Base-by-base conservation (phyloP, 2,888 invertebrate genomes). In the Netelia melanura region DNA sequence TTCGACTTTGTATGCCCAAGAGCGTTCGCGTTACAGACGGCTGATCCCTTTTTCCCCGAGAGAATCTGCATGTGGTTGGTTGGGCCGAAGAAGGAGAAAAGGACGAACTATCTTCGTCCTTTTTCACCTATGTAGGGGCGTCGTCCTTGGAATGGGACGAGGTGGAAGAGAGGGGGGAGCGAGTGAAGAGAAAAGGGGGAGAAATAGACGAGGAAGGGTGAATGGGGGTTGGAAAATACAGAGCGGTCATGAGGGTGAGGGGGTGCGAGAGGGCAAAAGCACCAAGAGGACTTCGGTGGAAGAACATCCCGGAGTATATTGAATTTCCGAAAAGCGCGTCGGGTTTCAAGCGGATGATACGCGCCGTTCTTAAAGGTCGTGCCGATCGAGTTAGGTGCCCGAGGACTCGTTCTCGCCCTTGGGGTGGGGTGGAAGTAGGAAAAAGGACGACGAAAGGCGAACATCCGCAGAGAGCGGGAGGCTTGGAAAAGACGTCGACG, bases 321-420 rank as follows among this genome's bases (percentile, higher is more conserved):
- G 91, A 91, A 91, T 91, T 91, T 92, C 91, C 90, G 90, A 90
- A 91, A 91, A 91, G 91, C 88, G 90, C 89, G 90, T 91, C 87
- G 89, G 82, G 89, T 91, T 91, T 90, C 91, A 90, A 89, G 88
- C 87, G 90, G 90, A 90, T 89, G 91, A 91, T 91, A 91, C 88
- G 89, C 90, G 89, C 83, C 86, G 86, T 89, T 89, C 86, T 91
- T 91, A 88, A 81, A 68, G 81, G 67, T 43, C 23, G 10, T 87
- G 83, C 86, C 89, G 88, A 91, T 89, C 88, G 89, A 91, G 90
- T 91, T 91, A 90, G 87, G 84, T 77, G 81, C 77, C 84, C 68
- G 72, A 67, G 84, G 84, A 81, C 68, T 74, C 67, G 67, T 67
- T 75, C 44, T 9, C 17, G 38, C 38, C 38, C 38, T 38, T 6